Evolutionary conservation across 2,797 vertebrate genomes (phyloP).

Genomic region (Coccyzus lansbergi): DNA sequence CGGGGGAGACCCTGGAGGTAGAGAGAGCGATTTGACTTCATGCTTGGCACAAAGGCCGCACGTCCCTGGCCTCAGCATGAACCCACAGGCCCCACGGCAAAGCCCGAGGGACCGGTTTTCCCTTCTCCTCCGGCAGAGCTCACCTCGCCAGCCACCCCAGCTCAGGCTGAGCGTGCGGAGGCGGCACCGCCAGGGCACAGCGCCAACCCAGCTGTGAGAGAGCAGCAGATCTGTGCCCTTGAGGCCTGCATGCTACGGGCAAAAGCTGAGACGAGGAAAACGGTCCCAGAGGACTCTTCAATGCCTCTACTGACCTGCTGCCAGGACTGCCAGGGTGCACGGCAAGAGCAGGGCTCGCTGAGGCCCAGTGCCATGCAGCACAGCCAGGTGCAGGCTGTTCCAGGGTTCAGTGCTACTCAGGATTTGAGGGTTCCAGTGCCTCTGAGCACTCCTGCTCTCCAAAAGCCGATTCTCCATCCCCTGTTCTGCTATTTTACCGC

Average conservation of each 20-base stretch:
- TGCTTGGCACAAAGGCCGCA: background rate
- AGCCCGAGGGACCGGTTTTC: background rate
- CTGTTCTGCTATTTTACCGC: background rate
- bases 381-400: background rate
- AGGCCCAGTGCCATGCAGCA: background rate
- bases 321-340: background rate
- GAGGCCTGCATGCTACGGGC: background rate
- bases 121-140: background rate
- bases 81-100: background rate
- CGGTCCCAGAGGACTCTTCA: background rate
- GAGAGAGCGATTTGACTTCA: background rate
- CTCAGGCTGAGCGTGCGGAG: background rate
- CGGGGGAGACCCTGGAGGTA: background rate
- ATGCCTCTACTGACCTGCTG: background rate
- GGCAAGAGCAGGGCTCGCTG: fast-evolving
- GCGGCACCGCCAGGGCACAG: background rate
- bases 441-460: background rate
- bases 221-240: background rate
- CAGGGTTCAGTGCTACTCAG: background rate
- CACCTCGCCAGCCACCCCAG: background rate
- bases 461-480: background rate
- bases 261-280: background rate
- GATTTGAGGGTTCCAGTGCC: background rate
- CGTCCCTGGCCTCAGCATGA: background rate
- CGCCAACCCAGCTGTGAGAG: background rate